Base-by-base conservation (phyloP, 1,140 invertebrate genomes). In the Zaprionus davidi region DNA sequence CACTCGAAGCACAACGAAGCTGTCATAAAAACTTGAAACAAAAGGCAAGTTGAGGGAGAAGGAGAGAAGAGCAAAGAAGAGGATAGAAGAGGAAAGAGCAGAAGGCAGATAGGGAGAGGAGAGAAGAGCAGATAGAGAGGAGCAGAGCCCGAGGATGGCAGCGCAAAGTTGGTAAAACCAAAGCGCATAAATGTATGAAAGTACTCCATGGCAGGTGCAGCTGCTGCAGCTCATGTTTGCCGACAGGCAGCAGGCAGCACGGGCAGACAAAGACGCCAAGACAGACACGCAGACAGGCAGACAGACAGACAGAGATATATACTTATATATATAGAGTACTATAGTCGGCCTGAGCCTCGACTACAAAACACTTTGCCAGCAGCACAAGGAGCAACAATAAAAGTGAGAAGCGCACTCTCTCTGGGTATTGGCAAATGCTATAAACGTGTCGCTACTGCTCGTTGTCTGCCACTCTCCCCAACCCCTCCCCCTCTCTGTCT, bases 381-480 rank as follows among this genome's bases (percentile, higher is more conserved):
- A 55, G 49, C 58, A 58, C 15, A n/a, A 75, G 12, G 17, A 75
- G 60, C 77, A 80, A 86, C 78, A 86, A 88, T 88, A 86, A 83
- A 88, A 88, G 80, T 83, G 80, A 86, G 87, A 88, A 86, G 77
- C 76, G 62, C 71, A 82, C 79, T 85, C 41, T 46, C 41, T 46
- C 82, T 36, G 82, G 65, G 84, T 84, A 84, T 88, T 84, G 78
- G 83, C 59, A 88, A 87, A 87, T 84, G 84, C 81, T 77, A 88
- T 87, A 87, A 87, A 88, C 84, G 77, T 87, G 83, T 81, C 71
- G 63, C 56, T 41, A 9, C 44, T 57, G 20, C 53, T 38, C 44
- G 51, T 24, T 59, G 70, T 57, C 49, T 60, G 67, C 20, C n/a
- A n/a, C n/a, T 41, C 38, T 5, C 13, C 38, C 38, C 38, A 0